Evolutionary conservation across 2,113 vertebrate species (phyloP).

Genomic region (Telmatochromis sp.): DNA sequence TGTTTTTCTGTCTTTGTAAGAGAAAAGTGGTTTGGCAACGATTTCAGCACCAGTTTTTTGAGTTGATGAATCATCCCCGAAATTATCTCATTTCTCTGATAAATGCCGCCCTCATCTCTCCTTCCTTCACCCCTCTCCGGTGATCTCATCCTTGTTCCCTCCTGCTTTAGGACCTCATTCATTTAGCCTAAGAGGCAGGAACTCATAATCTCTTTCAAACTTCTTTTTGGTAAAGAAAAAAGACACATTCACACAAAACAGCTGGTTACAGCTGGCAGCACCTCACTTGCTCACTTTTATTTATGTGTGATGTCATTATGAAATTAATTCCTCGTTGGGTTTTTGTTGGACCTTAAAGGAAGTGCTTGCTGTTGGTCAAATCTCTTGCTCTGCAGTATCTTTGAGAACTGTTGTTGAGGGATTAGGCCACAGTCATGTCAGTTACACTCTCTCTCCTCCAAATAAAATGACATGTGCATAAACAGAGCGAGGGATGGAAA

Average conservation of each 20-base stretch:
- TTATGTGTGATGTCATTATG: background rate
- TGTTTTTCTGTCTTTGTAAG: background rate
- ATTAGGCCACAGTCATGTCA: background rate
- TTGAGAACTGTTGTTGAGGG: background rate
- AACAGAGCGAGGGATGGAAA: background rate
- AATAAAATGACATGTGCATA: background rate
- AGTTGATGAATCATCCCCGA: background rate
- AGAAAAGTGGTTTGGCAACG: background rate
- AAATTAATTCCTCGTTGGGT: background rate
- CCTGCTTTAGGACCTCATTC: background rate
- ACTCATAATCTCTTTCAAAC: conserved; percentile 3
- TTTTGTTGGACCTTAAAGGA: background rate
- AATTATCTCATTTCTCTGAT: background rate
- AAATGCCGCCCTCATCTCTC: background rate
- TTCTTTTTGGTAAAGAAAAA: background rate
- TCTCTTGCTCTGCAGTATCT: background rate
- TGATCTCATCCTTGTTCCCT: background rate
- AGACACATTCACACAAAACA: background rate
- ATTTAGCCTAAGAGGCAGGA: background rate
- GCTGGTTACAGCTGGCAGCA: background rate
- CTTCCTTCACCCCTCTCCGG: background rate
- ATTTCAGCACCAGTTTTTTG: background rate
- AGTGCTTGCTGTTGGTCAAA: background rate
- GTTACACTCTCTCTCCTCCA: background rate
- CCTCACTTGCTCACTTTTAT: background rate